These are phyloP conservation scores for Oscheius sp. DNA, from an alignment of 1,140 invertebrate species.

Conservation along the genomic window DNA sequence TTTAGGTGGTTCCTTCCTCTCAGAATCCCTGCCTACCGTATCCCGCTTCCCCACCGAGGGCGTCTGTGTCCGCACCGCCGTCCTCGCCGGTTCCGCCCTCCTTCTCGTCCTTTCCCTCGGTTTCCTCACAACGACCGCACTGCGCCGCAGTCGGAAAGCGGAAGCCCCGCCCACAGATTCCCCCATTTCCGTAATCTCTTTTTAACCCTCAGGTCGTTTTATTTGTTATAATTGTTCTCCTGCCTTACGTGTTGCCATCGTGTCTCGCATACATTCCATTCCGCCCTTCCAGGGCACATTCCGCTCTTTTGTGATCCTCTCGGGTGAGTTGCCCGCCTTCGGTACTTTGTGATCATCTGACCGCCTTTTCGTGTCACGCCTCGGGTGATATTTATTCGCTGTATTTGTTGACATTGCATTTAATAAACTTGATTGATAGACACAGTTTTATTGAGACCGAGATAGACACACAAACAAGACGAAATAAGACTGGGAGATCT, in stretches of 20 bases:
- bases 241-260: not conserved
- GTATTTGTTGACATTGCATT: no score
- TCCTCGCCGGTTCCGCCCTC: not conserved
- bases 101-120: not conserved
- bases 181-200: not conserved
- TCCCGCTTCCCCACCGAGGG: not conserved
- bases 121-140: not conserved
- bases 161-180: not conserved
- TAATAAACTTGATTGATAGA: no score
- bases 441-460: no score
- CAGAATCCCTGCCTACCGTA: not conserved
- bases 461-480: no score
- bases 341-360: no score
- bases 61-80: not conserved
- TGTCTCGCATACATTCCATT: slow-evolving; percentile 5
- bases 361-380: no score
- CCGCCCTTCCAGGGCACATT: not conserved
- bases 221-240: not conserved
- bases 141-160: not conserved
- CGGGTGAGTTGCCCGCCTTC: no score
- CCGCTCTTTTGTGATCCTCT: no score
- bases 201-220: slow-evolving; percentile 1
- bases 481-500: no score
- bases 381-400: no score
- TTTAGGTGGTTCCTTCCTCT: not conserved